Evolutionary conservation across 2,797 vertebrate species (phyloP).

Genomic region (Arctocebus calabarensis): DNA sequence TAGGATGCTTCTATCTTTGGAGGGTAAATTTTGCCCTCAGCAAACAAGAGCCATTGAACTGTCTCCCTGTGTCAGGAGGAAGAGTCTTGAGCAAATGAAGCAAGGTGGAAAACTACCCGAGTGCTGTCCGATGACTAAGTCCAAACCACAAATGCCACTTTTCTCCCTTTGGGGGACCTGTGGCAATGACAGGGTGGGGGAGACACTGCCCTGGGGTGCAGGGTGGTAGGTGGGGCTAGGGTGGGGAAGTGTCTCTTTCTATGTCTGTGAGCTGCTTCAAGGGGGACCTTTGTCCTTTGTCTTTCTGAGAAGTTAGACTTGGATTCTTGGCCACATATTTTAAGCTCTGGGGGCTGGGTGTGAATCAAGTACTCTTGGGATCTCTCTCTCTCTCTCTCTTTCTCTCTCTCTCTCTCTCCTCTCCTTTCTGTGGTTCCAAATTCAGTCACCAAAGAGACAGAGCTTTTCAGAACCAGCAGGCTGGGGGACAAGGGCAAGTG

Average conservation of each 20-base stretch:
- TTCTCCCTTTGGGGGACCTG: not conserved
- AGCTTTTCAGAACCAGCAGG: not conserved
- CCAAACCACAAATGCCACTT: not conserved
- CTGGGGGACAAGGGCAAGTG: not conserved
- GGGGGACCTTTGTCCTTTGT: not conserved
- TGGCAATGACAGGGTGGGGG: not conserved
- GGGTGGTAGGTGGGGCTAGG: not conserved
- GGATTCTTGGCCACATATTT: not conserved
- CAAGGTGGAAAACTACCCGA: conserved; percentile 16
- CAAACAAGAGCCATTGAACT: not conserved
- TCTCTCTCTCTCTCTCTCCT: not conserved
- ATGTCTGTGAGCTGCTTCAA: not conserved
- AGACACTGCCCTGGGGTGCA: not conserved
- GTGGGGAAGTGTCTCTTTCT: not conserved
- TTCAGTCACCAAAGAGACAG: conserved; percentile 44
- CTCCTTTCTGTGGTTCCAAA: not conserved
- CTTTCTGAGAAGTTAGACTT: not conserved
- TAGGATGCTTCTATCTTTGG: not conserved
- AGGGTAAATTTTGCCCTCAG: not conserved
- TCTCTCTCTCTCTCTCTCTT: not conserved
- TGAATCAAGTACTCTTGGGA: not conserved
- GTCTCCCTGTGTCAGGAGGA: not conserved
- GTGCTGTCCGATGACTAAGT: not conserved
- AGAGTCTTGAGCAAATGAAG: not conserved
- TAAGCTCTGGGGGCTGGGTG: not conserved